Evolutionary conservation across 2,113 vertebrate genomes (phyloP).

Genomic region (Ceuthmochares aereus): DNA sequence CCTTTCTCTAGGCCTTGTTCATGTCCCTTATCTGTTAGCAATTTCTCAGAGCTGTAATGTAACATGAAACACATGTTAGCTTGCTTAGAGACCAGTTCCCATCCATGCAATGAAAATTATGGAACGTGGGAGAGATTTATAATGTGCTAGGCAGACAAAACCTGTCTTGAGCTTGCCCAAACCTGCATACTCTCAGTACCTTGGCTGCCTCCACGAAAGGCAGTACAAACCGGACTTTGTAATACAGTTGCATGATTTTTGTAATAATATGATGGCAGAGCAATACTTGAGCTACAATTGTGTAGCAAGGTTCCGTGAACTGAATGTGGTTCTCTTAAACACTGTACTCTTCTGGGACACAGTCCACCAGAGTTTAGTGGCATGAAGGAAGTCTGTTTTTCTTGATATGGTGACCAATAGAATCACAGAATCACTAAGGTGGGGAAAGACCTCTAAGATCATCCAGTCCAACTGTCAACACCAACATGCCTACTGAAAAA

Average conservation of each 20-base stretch:
- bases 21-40: background rate
- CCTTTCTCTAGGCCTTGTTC: background rate
- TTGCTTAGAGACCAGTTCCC: background rate
- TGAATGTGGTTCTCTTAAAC: background rate
- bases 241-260: background rate
- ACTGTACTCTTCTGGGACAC: background rate
- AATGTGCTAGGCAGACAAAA: background rate
- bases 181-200: background rate
- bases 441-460: too few relatives aligned
- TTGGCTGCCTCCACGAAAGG: background rate
- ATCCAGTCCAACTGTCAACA: too few relatives aligned
- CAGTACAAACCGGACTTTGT: background rate
- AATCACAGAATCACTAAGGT: too few relatives aligned
- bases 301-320: background rate
- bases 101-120: background rate
- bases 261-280: background rate
- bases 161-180: background rate
- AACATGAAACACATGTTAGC: conserved; percentile 22
- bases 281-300: background rate
- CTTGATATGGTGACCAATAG: background rate
- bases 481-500: too few relatives aligned
- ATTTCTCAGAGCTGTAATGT: background rate
- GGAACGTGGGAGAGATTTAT: background rate
- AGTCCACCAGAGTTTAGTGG: background rate
- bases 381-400: background rate